A percentile compares a stretch with the other conserved stretches of the same genome.
Evolutionary conservation across 2,888 invertebrate genomes (phyloP).

Genomic region (Cephus pulcher): DNA sequence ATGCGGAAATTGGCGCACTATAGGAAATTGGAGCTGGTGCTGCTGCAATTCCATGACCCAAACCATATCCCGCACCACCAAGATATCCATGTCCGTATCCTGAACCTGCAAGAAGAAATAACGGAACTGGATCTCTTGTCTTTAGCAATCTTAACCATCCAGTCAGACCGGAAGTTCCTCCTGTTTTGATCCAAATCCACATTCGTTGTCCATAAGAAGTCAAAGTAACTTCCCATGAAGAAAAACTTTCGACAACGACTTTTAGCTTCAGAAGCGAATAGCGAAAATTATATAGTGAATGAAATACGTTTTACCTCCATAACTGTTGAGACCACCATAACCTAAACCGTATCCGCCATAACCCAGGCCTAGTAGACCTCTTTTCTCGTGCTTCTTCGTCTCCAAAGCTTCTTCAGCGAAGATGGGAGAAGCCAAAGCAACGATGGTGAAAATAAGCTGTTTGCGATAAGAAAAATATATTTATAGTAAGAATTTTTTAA

Average conservation of each 20-base stretch:
- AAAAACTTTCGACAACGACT: background rate
- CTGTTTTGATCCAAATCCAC: background rate
- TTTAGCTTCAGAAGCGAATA: background rate
- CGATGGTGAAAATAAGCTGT: slow-evolving; percentile 42
- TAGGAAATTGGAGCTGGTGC: slow-evolving; percentile 21
- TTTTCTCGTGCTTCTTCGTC: slow-evolving; percentile 47
- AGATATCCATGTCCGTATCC: slow-evolving; percentile 29
- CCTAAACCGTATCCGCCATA: slow-evolving; percentile 28
- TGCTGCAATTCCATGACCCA: slow-evolving; percentile 34
- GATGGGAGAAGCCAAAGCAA: slow-evolving; percentile 46
- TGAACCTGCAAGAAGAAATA: slow-evolving; percentile 5
- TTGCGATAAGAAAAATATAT: background rate
- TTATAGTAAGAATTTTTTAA: background rate
- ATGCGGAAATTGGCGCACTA: slow-evolving; percentile 27
- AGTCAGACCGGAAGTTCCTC: background rate
- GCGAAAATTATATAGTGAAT: background rate
- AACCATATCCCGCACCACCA: slow-evolving; percentile 12
- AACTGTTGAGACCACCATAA: slow-evolving; percentile 26
- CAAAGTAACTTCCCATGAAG: background rate
- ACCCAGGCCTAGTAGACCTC: slow-evolving; percentile 45
- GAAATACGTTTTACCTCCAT: slow-evolving; percentile 9
- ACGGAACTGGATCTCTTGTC: background rate
- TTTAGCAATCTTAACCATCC: background rate
- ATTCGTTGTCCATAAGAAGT: background rate
- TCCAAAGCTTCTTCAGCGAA: slow-evolving; percentile 42